These are phyloP conservation scores for Malthinus flaveolus DNA, from an alignment of 2,888 invertebrate genomes.

Conservation along the genomic window DNA sequence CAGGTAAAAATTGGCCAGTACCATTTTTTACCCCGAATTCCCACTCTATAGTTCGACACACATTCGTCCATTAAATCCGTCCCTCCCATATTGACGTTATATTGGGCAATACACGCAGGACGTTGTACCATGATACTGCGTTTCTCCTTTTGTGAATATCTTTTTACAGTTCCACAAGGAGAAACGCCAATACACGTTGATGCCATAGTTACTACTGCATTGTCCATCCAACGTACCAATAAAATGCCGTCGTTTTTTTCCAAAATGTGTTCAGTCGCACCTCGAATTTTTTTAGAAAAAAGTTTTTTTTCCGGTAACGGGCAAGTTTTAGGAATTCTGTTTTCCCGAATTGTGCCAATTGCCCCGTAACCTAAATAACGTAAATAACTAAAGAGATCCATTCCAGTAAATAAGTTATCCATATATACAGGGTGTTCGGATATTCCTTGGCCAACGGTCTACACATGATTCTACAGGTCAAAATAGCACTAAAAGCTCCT, in stretches of 20 bases:
- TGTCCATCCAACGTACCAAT: slow-evolving; percentile 29
- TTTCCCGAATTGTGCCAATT: slow-evolving; percentile 35
- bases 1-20: slow-evolving; percentile 30
- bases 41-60: slow-evolving; percentile 31
- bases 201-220: slow-evolving; percentile 27
- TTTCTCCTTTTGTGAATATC: slow-evolving; percentile 30
- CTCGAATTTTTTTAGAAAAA: slow-evolving; percentile 21
- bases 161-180: slow-evolving; percentile 22
- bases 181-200: slow-evolving; percentile 25
- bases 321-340: slow-evolving; percentile 29
- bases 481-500: no score
- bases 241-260: background rate
- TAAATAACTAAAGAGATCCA: slow-evolving; percentile 25
- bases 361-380: slow-evolving; percentile 28
- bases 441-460: no score
- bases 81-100: slow-evolving; percentile 37
- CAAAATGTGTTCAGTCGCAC: background rate
- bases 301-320: slow-evolving; percentile 26
- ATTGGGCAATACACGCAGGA: slow-evolving; percentile 30
- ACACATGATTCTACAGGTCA: no score
- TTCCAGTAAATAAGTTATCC: slow-evolving; percentile 18
- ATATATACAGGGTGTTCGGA: no score
- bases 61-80: slow-evolving; percentile 33
- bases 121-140: slow-evolving; percentile 30
- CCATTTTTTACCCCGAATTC: slow-evolving; percentile 36